A percentile compares a stretch with the other conserved stretches of the same genome.
Evolutionary conservation across 1,140 invertebrate species (phyloP).

Genomic region (Nasonia giraulti): DNA sequence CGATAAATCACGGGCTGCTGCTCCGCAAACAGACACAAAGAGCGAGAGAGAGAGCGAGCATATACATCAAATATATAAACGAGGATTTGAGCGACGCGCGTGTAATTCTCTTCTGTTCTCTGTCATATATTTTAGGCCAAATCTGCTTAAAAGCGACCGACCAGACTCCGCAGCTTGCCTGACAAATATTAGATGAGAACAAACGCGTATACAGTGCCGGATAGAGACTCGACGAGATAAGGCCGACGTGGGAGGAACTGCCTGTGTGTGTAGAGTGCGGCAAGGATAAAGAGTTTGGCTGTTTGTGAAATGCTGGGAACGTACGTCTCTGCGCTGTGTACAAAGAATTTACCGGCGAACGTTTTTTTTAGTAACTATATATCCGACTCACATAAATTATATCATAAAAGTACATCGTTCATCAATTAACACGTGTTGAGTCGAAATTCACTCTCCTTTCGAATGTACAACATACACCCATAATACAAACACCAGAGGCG

Average conservation of each 20-base stretch:
- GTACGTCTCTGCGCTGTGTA: no score
- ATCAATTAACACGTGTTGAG: no score
- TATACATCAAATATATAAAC: slow-evolving; percentile 12
- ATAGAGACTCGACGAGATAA: neutral
- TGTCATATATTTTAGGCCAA: slow-evolving; percentile 25
- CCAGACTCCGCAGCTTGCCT: neutral
- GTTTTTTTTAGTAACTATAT: no score
- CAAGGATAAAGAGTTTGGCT: no score
- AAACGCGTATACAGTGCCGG: neutral
- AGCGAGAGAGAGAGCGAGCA: neutral
- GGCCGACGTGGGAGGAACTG: neutral
- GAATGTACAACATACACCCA: no score
- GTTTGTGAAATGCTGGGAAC: no score
- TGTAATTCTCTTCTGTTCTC: neutral
- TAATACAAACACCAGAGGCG: no score
- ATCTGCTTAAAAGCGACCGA: slow-evolving; percentile 27
- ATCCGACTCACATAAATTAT: no score
- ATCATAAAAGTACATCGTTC: no score
- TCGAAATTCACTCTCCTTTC: no score
- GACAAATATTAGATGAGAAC: slow-evolving; percentile 27
- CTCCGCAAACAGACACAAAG: neutral
- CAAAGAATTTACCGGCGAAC: no score
- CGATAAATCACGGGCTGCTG: slow-evolving; percentile 1
- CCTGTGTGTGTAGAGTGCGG: neutral
- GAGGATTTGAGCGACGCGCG: slow-evolving; percentile 15